Conservation (phyloP, 53 echinoderm and acorn worm species). For the Echinarachnius parma region DNA sequence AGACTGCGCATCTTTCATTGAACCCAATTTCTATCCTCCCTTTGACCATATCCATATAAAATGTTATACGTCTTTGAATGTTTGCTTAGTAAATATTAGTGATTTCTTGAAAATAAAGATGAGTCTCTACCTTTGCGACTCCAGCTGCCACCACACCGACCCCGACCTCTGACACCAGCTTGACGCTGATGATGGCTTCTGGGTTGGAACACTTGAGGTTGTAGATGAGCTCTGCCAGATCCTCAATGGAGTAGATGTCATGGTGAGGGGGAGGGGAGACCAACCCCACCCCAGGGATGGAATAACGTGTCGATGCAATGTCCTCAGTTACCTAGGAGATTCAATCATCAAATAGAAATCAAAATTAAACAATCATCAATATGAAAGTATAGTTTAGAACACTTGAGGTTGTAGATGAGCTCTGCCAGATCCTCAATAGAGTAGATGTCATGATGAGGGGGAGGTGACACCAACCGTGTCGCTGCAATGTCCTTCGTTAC, state of each 20-base stretch:
- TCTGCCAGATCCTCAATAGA: constrained; percentile 92
- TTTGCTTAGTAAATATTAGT: too few relatives aligned
- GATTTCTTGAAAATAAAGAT: too few relatives aligned
- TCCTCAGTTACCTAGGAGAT: constrained; percentile 67
- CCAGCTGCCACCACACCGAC: constrained; percentile 97
- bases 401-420: constrained; percentile 88
- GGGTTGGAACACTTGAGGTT: constrained; percentile 98
- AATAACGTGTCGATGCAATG: constrained; percentile 83
- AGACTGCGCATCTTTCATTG: too few relatives aligned
- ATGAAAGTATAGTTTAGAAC: constrained; percentile 83
- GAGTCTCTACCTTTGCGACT: constrained; percentile 80
- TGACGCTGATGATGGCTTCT: constrained; percentile 94
- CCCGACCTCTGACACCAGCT: constrained; percentile 98
- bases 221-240: constrained; percentile 93
- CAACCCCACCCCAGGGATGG: constrained; percentile 94
- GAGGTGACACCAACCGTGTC: constrained; percentile 71
- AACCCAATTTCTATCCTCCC: too few relatives aligned
- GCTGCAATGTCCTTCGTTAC: background rate
- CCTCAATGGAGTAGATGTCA: constrained; percentile 99
- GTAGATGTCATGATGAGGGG: constrained; percentile 95
- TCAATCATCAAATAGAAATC: background rate
- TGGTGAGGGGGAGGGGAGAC: constrained; percentile 98
- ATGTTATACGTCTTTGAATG: too few relatives aligned
- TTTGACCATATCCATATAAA: too few relatives aligned
- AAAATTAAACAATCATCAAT: too few relatives aligned